A percentile compares a stretch with the other conserved stretches of the same genome.
phyloP scores from a whole-genome alignment of 1,140 invertebrate genomes.

The Hyles vespertilio region DNA sequence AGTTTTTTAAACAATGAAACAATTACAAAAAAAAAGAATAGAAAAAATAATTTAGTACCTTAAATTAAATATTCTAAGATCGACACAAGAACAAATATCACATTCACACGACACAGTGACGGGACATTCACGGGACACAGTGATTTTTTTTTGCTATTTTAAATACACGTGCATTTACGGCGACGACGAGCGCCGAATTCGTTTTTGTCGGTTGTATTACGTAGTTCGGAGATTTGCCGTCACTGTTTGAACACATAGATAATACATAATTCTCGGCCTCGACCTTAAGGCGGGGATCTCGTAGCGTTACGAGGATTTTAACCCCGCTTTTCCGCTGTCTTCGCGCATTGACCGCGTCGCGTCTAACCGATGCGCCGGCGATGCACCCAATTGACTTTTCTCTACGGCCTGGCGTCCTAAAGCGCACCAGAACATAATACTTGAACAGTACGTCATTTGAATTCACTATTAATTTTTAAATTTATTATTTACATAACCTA shows the following conservation, averaged over 20 bases:
- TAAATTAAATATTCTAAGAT: not conserved
- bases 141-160: not conserved
- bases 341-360: no score
- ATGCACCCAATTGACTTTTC: no score
- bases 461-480: no score
- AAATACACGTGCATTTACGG: constrained; percentile 22
- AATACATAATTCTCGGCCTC: constrained; percentile 25
- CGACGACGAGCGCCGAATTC: constrained; percentile 38
- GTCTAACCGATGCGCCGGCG: no score
- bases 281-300: constrained; percentile 16
- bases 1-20: not conserved
- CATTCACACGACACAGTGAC: no score
- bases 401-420: no score
- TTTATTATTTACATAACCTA: no score
- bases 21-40: not conserved
- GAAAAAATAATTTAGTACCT: not conserved
- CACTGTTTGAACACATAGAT: constrained; percentile 17
- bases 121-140: not conserved
- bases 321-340: no score
- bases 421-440: no score
- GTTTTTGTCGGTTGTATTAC: constrained; percentile 11
- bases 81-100: not conserved
- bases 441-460: no score
- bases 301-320: no score
- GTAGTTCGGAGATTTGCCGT: constrained; percentile 3